Conservation (phyloP, 2,113 vertebrate genomes). For the Miniopterus natalensis region DNA sequence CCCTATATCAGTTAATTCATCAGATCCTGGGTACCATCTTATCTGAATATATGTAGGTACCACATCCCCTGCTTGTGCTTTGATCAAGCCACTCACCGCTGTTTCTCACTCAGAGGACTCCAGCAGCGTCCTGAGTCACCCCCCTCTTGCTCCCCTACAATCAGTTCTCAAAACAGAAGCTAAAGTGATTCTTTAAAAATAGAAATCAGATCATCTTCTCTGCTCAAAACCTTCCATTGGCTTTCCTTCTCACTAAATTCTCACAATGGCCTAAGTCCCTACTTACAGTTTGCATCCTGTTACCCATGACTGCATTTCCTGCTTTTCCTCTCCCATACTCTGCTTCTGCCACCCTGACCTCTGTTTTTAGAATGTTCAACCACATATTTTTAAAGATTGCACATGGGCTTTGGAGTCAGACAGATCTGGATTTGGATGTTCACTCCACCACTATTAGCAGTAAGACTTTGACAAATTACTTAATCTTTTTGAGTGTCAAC, state of each 20-base stretch:
- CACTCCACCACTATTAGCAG: background rate
- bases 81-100: background rate
- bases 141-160: background rate
- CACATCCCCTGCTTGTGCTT: background rate
- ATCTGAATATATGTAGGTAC: background rate
- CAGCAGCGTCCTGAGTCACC: background rate
- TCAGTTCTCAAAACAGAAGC: background rate
- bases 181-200: background rate
- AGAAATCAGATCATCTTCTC: background rate
- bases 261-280: background rate
- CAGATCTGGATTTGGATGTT: background rate
- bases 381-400: background rate
- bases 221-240: background rate
- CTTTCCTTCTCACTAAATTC: background rate
- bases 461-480: slow-evolving; percentile 30
- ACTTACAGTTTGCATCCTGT: background rate
- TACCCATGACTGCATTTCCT: slow-evolving; percentile 5
- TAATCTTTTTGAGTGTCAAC: background rate
- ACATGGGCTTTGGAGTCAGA: background rate
- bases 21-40: background rate
- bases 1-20: background rate
- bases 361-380: background rate
- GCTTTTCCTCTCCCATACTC: background rate
- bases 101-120: background rate
- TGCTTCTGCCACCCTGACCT: background rate